Evolutionary conservation across 2,113 vertebrate species (phyloP).

Genomic region (Corythornis vintsioides): DNA sequence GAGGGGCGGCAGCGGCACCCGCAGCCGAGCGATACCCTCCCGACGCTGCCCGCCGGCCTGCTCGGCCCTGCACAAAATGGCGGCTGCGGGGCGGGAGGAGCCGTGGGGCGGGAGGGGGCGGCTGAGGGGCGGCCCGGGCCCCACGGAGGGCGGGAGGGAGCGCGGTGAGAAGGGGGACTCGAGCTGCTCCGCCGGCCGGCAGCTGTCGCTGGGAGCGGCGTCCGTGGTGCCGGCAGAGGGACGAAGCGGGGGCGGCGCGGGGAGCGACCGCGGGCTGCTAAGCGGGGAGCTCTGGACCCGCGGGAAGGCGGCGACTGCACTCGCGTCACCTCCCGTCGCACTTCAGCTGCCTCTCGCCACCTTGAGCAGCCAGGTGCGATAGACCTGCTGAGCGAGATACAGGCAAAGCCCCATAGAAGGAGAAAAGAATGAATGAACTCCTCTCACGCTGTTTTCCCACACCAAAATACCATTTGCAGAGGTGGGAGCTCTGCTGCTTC

Average conservation of each 20-base stretch:
- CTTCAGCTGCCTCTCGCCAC: background rate
- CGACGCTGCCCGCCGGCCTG: too few relatives aligned
- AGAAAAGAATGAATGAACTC: background rate
- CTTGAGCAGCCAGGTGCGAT: fast-evolving
- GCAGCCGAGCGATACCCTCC: too few relatives aligned
- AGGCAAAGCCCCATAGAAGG: background rate
- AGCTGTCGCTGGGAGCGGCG: too few relatives aligned
- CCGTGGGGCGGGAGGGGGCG: background rate
- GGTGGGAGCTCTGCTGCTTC: fast-evolving
- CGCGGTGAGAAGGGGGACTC: fast-evolving
- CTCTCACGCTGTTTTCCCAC: fast-evolving
- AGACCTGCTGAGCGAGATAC: background rate
- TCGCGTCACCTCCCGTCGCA: fast-evolving
- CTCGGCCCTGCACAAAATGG: background rate
- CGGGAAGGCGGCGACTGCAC: background rate
- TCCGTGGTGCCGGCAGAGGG: background rate
- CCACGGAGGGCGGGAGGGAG: fast-evolving
- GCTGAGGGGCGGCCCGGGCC: background rate
- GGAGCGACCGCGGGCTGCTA: fast-evolving
- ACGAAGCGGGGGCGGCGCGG: fast-evolving
- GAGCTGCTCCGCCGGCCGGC: too few relatives aligned
- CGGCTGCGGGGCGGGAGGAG: background rate
- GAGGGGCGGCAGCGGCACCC: too few relatives aligned
- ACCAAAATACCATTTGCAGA: background rate
- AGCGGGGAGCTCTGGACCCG: background rate